A percentile compares a stretch with the other conserved stretches of the same genome.
Conservation (phyloP, 2,888 invertebrate species). For the Pandemis corylana region DNA sequence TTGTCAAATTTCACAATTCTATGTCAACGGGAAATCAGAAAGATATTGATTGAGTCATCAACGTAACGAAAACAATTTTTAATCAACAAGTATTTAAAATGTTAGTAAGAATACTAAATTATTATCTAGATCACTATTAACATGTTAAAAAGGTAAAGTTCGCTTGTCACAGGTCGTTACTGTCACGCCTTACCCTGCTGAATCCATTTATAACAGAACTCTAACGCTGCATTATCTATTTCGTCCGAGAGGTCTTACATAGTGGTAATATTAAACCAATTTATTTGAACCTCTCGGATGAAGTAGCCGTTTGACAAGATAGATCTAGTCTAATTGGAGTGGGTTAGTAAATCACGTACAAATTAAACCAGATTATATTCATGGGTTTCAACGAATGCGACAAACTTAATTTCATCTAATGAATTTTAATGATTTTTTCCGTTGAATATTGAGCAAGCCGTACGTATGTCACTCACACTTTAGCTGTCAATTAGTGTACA, state of each 20-base stretch:
- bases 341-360: constrained; percentile 5
- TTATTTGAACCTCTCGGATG: not conserved
- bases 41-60: no score
- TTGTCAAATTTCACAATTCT: no score
- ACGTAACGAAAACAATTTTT: not conserved
- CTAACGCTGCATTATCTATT: not conserved
- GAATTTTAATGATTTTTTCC: constrained; percentile 54
- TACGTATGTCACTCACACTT: not conserved
- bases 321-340: constrained; percentile 9
- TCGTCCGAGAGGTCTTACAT: not conserved
- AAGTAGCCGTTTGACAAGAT: not conserved
- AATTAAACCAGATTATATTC: constrained; percentile 30
- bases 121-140: constrained; percentile 7
- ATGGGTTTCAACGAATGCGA: constrained; percentile 46
- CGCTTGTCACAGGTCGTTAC: constrained; percentile 9
- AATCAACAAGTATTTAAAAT: not conserved
- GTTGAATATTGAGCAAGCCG: constrained; percentile 47
- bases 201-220: not conserved
- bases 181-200: not conserved
- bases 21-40: no score
- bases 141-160: constrained; percentile 22
- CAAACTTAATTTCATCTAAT: constrained; percentile 52
- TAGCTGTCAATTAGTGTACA: not conserved
- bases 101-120: constrained; percentile 1
- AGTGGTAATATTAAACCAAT: not conserved